Percentiles rank a stretch among this genome's conserved stretches.
Conservation (phyloP, 2,797 vertebrate genomes). For the Ciconia nigra region DNA sequence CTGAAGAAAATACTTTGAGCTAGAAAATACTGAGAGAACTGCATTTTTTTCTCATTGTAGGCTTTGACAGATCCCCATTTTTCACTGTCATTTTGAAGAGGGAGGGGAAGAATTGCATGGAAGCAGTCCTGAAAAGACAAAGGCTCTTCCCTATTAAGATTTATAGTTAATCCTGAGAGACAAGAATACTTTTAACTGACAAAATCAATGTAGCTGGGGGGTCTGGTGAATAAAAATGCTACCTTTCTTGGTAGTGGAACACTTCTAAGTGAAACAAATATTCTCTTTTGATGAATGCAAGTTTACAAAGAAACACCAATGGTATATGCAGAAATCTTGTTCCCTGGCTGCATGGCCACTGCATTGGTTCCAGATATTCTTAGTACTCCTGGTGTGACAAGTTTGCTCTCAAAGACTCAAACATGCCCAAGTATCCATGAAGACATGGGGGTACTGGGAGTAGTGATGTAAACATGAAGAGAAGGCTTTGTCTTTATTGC, state of each 20-base stretch:
- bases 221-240: not conserved
- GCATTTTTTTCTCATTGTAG: not conserved
- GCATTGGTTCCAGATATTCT: not conserved
- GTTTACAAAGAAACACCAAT: not conserved
- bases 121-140: not conserved
- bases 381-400: not conserved
- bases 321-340: not conserved
- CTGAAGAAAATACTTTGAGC: not conserved
- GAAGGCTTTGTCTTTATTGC: not conserved
- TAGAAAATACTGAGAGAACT: not conserved
- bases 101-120: not conserved
- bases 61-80: not conserved
- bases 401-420: not conserved
- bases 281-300: not conserved
- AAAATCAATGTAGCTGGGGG: not conserved
- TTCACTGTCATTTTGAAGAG: not conserved
- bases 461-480: not conserved
- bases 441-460: not conserved
- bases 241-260: not conserved
- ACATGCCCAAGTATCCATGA: not conserved
- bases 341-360: not conserved
- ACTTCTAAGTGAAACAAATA: not conserved
- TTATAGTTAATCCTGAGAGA: not conserved
- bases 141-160: not conserved
- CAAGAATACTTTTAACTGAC: not conserved